Evolutionary conservation across 2,113 vertebrate species (phyloP), one percentile per base, ranked within the genome.

Genomic region (Marmota monax): DNA sequence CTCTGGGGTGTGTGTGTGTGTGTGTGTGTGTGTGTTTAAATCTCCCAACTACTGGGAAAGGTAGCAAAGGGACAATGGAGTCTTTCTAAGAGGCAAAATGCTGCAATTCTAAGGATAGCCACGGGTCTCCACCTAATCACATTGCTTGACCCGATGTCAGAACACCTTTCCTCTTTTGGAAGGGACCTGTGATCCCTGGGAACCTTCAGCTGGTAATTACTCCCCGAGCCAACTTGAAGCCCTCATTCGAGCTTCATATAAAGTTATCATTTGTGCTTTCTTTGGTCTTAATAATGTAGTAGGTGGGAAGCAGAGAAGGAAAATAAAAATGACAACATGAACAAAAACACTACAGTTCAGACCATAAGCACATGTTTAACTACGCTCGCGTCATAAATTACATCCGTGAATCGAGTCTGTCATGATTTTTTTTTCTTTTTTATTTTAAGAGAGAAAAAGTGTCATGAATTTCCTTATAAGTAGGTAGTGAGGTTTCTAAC

Each of bases 261-360:
- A 94, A 73, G 92, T 85, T 80, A 97, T 80, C 83, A 79, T 96
- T 77, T 98, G 85, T 58, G 63, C 96, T 97, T 95, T 94, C 86
- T 90, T 95, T 95, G 96, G 90, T 88, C 96, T 97, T 95, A 93
- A 80, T 83, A 97, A 97, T 32, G 96, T 45, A 84, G 70, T 63
- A 97, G 39, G 39, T 32, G 74, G 90, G 69, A 88, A 70, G 34
- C 34, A 42, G 85, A 84, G 84, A 61, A 53, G 48, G 4, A 77
- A 95, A 77, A 95, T 73, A 96, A 85, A 95, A 88, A 86, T 72
- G 94, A 95, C 95, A 94, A 95, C 78, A 79, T 0, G 91, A 58
- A 94, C 82, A 88, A 92, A 96, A 96, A 77, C 77, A 93, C 45
- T 85, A 88, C 92, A 87, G 94, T 95, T 74, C 83, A 90, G 91